Conservation (phyloP, 2,888 invertebrate genomes). For the Lordiphosa fenestrarum region DNA sequence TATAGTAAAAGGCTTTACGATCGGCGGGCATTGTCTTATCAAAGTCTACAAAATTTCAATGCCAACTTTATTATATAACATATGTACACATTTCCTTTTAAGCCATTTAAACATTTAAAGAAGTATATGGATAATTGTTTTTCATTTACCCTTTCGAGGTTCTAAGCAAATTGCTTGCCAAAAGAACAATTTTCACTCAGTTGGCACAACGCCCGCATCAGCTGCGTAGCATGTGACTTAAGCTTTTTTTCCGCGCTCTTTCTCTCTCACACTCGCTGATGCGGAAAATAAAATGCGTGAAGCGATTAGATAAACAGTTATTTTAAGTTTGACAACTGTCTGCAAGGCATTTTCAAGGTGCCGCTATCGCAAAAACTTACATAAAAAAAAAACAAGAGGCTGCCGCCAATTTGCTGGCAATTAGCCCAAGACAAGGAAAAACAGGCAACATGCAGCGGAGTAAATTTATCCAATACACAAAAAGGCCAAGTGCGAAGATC, state of each 20-base stretch:
- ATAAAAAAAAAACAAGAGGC: conserved; percentile 44
- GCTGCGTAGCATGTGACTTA: conserved; percentile 63
- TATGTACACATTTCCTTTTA: conserved; percentile 10
- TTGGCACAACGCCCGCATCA: conserved; percentile 58
- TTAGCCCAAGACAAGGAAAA: too few species aligned
- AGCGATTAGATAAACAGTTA: conserved; percentile 58
- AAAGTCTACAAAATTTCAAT: conserved; percentile 7
- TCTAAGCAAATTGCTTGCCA: conserved; percentile 48
- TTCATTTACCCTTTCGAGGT: conserved; percentile 75
- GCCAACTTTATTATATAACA: conserved; percentile 10
- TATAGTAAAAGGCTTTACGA: conserved; percentile 4
- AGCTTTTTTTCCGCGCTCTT: conserved; percentile 18
- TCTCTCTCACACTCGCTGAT: conserved; percentile 11
- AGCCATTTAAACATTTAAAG: conserved; percentile 5
- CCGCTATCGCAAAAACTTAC: conserved; percentile 52
- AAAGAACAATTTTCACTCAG: conserved; percentile 37
- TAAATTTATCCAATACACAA: conserved; percentile 7
- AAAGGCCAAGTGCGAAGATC: conserved; percentile 3
- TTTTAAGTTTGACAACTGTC: conserved; percentile 47
- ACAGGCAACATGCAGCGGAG: conserved; percentile 4
- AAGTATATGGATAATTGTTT: conserved; percentile 51
- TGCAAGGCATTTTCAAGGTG: conserved; percentile 51
- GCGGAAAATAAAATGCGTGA: conserved; percentile 44
- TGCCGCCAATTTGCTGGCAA: conserved; percentile 21
- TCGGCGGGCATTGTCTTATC: conserved; percentile 8